Percentiles rank a stretch among this genome's conserved stretches.
These are phyloP conservation scores for Danio tinwini DNA, from an alignment of 2,797 vertebrate species.

Conservation along the genomic window DNA sequence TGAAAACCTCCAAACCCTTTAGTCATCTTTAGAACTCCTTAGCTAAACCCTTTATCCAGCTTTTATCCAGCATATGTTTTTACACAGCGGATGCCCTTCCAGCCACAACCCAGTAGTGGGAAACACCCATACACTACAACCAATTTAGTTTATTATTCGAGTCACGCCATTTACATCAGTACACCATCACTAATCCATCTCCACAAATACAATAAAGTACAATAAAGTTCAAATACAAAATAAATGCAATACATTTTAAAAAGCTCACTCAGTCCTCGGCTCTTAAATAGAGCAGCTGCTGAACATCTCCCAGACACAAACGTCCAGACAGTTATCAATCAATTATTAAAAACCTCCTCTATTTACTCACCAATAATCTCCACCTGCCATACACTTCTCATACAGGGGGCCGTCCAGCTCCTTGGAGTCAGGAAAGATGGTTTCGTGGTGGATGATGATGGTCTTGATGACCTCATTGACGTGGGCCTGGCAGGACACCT, in stretches of 20 bases:
- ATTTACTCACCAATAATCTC: constrained; percentile 92
- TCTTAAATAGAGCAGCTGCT: neutral
- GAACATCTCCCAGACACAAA: neutral
- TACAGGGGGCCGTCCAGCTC: constrained; percentile 96
- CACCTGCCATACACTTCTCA: constrained; percentile 98
- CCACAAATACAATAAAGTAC: constrained; percentile 1
- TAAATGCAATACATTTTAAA: too few relatives aligned
- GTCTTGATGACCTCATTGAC: constrained; percentile 98
- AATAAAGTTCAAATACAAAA: too few relatives aligned
- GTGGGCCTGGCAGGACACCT: constrained; percentile 96
- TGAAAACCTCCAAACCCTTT: constrained; percentile 42
- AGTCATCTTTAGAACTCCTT: too few relatives aligned
- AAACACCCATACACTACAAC: too few relatives aligned
- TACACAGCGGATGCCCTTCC: too few relatives aligned
- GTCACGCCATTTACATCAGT: neutral
- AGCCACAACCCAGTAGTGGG: too few relatives aligned
- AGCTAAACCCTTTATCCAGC: too few relatives aligned
- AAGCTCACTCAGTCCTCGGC: neutral
- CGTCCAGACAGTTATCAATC: constrained; percentile 1
- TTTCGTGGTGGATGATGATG: constrained; percentile 97
- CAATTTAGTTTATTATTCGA: too few relatives aligned
- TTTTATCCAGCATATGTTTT: too few relatives aligned
- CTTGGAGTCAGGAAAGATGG: constrained; percentile 94
- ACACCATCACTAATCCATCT: neutral
- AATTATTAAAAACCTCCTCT: neutral